These are phyloP conservation scores for Sthenelais limicola DNA, from an alignment of 2,888 invertebrate genomes.

Conservation along the genomic window DNA sequence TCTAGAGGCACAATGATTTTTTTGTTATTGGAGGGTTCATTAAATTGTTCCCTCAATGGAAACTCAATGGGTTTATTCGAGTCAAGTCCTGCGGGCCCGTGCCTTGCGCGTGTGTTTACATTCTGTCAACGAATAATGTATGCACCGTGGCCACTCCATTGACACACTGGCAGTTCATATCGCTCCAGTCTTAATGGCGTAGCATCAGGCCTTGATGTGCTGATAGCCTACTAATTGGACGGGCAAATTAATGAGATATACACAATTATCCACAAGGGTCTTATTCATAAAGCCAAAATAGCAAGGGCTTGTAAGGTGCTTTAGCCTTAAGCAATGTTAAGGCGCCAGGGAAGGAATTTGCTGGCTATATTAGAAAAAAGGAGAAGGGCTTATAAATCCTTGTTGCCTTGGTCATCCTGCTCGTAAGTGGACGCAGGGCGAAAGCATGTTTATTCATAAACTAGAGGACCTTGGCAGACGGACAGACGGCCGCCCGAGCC, in stretches of 20 bases:
- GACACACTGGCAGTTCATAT: conserved; percentile 1
- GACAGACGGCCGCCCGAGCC: conserved; percentile 20
- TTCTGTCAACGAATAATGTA: conserved; percentile 12
- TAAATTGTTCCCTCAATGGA: too few species aligned
- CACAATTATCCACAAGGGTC: conserved; percentile 19
- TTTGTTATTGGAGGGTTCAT: too few species aligned
- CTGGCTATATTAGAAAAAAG: too few species aligned
- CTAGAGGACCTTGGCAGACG: conserved; percentile 7
- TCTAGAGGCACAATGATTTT: too few species aligned
- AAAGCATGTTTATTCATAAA: conserved; percentile 25
- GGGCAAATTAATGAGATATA: conserved; percentile 27
- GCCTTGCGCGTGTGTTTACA: conserved; percentile 1
- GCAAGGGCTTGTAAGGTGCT: too few species aligned
- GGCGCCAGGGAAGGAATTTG: too few species aligned
- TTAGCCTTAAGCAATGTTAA: too few species aligned
- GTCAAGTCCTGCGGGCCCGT: too few species aligned
- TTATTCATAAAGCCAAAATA: not conserved
- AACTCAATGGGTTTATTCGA: too few species aligned
- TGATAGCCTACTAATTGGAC: conserved; percentile 19
- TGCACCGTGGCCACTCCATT: not conserved
- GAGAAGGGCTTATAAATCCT: conserved; percentile 10
- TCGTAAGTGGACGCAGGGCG: not conserved
- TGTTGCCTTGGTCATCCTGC: not conserved
- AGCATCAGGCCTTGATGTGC: not conserved
- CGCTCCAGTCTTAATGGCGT: not conserved